Base-by-base conservation (phyloP, 2,888 invertebrate species). In the Pycnomerus fuliginosus region DNA sequence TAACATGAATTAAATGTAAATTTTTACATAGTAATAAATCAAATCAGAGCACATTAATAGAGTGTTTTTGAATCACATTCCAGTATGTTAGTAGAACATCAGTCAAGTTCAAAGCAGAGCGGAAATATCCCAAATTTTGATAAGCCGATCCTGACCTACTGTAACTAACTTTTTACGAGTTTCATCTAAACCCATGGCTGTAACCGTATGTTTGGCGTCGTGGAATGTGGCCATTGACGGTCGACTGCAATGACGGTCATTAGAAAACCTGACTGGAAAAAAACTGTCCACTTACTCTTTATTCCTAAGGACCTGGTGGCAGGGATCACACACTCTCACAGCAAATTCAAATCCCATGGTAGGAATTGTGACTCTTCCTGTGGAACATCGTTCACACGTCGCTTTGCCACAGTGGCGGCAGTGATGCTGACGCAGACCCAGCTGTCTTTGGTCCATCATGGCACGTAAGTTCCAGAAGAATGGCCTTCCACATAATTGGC, bases 391-490 rank as follows among this genome's bases (percentile, higher is more conserved):
- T 66, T 90, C 93, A 74, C 99, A 99, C 37, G 95, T 85, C 8
- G 99, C 98, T 69, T 88, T 87, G 28, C 99, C 99, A 74, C 98
- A 99, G 73, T 89, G 84, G 37, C 92, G 83, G 67, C 92, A 93
- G 74, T 91, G 91, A 74, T 92, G 91, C 69, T 92, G 91, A 37
- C 96, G 84, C 14, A 92, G 80, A 49, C 93, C 93, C 37, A 98
- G 77, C 68, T 91, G 93, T 65, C 91, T 87, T 73, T 91, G 91
- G 72, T 97, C 94, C 90, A 98, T 94, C 97, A 99, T 99, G 7
- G 92, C 93, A 51, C 90, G 83, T 35, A 99, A 81, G 74, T 99
- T 99, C 99, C 99, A 99, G 74, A 98, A 98, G 76, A 99, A 99
- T 13, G 99, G 99, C 46, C 89, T 80, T 36, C 87, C 85, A 71